Base-by-base conservation (phyloP, 2,113 vertebrate genomes). In the Centropristis striata region DNA sequence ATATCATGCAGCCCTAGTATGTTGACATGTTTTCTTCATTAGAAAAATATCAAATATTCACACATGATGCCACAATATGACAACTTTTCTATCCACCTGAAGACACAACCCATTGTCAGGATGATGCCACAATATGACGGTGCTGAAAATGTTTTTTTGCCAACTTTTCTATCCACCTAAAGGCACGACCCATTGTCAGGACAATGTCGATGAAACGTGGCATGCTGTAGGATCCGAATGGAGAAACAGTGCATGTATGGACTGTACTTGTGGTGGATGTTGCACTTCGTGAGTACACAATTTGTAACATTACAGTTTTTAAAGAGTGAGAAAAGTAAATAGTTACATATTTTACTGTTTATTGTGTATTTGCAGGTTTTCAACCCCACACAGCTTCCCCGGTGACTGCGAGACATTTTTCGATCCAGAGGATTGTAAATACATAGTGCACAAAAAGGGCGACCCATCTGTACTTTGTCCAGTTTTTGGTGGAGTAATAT, bases 371-470 rank as follows among this genome's bases (percentile, higher is more conserved):
- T 86, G 59, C 83, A 94, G 91, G 9, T 93, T 36, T 71, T 0
- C 0, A 10, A 90, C 4, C 4, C 91, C 91, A n/a, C 6, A 4
- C 0, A 0, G 0, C 0, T 79, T 90, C 75, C 71, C 90, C 4
- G 39, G 37, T 0, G 88, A 92, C 42, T 94, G 92, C 36, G 71
- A 71, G 60, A 53, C 74, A 47, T 82, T 88, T 39, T 90, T 92
- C 28, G 75, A 92, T 69, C 0, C 12, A 2, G 1, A 14, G 1
- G 8, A 27, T 18, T 94, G 92, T 75, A 0, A 70, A 65, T 92
- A 81, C 67, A 63, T 58, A 5, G 88, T 93, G 21, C 75, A 84
- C 32, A 92, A 83, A 66, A 90, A 16, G 64, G 6, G 71, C 2
- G n/a, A 92, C 65, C 81, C 88, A 9, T 16, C 63, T 2, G 47